A percentile compares a stretch with the other conserved stretches of the same genome.
Conservation (phyloP, 2,888 invertebrate species). For the Oeneis ivallda region DNA sequence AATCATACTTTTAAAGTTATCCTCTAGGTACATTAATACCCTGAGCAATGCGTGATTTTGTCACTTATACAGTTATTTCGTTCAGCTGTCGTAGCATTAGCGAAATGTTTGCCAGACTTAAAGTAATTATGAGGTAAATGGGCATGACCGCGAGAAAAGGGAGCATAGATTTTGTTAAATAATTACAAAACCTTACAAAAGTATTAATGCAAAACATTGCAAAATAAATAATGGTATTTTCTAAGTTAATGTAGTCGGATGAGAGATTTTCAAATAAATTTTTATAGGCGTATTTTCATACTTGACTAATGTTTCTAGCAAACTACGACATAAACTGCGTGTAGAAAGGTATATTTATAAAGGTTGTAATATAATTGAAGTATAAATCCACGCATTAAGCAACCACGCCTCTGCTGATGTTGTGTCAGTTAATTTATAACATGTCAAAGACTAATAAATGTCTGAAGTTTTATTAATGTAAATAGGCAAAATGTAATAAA, state of each 20-base stretch:
- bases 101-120: slow-evolving; percentile 57
- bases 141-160: slow-evolving; percentile 61
- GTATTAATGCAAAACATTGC: background rate
- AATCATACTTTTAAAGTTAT: too few species aligned
- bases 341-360: background rate
- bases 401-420: slow-evolving; percentile 13
- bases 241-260: too few species aligned
- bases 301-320: background rate
- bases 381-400: slow-evolving; percentile 16
- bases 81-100: slow-evolving; percentile 9
- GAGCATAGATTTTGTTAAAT: slow-evolving; percentile 46
- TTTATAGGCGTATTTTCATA: background rate
- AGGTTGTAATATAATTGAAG: slow-evolving; percentile 14
- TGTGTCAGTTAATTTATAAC: slow-evolving; percentile 15
- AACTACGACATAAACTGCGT: background rate
- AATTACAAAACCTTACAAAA: slow-evolving; percentile 20
- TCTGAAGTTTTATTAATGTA: too few species aligned
- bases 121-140: slow-evolving; percentile 72
- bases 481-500: too few species aligned
- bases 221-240: too few species aligned
- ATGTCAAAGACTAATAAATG: slow-evolving; percentile 8
- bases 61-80: slow-evolving; percentile 42
- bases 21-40: too few species aligned
- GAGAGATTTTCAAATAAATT: background rate
- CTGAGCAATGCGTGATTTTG: background rate